Base-by-base conservation (phyloP, 2,797 vertebrate genomes). In the Phrynocephalus guinanensis region DNA sequence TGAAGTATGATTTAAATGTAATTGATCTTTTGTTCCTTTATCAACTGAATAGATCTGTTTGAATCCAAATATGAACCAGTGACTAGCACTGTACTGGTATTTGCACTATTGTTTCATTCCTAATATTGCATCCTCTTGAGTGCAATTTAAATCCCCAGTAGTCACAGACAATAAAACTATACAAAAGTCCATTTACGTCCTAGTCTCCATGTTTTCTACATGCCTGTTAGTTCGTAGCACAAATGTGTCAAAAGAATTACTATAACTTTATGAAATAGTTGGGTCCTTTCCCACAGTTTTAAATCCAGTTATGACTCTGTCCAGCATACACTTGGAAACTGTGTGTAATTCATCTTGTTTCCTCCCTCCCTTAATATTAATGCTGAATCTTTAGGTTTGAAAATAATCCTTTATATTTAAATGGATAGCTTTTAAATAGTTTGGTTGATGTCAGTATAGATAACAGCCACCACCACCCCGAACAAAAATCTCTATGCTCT, bases 31-130 rank as follows among this genome's bases (percentile, higher is more conserved):
- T 87, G 86, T 88, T 92, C 83, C 89, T 87, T 83, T 85, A 83
- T 66, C 72, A 92, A 66, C 92, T 82, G 92, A 90, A 91, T 89
- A 91, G 77, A 91, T 91, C 90, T 87, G 87, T 3, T 1, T 78
- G 91, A 91, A 91, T 93, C 93, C 93, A 93, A 93, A 91, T 93
- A 85, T 92, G 90, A 87, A 93, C 86, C 89, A 93, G 67, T 2
- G 68, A 88, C 80, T 92, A 86, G 60, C 85, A 92, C 70, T 87
- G 56, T 93, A 92, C 88, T 92, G 60, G 90, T 93, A 84, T 90
- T 91, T 91, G 79, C 92, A 86, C 63, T 44, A 22, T 68, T 68
- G 38, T 92, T 88, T 90, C 83, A 87, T 90, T 91, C 93, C 89
- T 92, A 83, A 24, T 70, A 1, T 4, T 77, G 20, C 77, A 70